Base-by-base conservation (phyloP, 64 coral and sea anemone genomes). In the Dendrophyllia cribrosa region DNA sequence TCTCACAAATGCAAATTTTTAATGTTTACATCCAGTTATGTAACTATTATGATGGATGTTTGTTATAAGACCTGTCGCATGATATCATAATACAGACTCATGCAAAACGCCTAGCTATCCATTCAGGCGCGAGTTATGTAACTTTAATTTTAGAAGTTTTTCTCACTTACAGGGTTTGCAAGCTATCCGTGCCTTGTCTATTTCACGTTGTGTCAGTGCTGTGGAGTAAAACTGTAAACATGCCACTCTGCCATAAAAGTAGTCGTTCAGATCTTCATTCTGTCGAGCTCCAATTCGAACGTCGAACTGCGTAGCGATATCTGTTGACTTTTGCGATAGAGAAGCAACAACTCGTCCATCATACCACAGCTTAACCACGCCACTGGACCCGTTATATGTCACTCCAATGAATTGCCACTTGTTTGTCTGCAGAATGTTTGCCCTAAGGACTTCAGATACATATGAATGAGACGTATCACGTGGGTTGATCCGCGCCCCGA, bases 171-270 rank as follows among this genome's bases (percentile, higher is more conserved):
- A 72, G 11, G 72, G 58, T 5, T 26, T 90, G 59, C 93, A 95
- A 16, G 81, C 89, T 26, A 75, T 75, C 47, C 70, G 69, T 7
- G 88, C 93, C 22, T 60, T 34, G 49, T 45, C 11, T 4, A 95
- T 80, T 53, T 95, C 70, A 9, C 58, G 24, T 22, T 50, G 59
- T 17, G 88, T 89, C n/a, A 95, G 77, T 11, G 67, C 93, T 60
- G 70, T 34, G 24, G 88, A 84, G 71, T 90, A 95, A 6, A 95
- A 76, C 51, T 95, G 93, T 17, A 95, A 56, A 76, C 93, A 95
- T 19, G 78, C 64, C 17, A 95, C 58, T 26, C 80, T 68, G 6
- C 93, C 93, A 9, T 48, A 15, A 59, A 85, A 92, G 21, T 22
- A 77, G 17, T n/a, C 14, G 34, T 52, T 12, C 12, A 50, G 60